Evolutionary conservation across 2,797 vertebrate genomes (phyloP), one percentile per base, ranked within the genome.

Genomic region (Caiman crocodilus): DNA sequence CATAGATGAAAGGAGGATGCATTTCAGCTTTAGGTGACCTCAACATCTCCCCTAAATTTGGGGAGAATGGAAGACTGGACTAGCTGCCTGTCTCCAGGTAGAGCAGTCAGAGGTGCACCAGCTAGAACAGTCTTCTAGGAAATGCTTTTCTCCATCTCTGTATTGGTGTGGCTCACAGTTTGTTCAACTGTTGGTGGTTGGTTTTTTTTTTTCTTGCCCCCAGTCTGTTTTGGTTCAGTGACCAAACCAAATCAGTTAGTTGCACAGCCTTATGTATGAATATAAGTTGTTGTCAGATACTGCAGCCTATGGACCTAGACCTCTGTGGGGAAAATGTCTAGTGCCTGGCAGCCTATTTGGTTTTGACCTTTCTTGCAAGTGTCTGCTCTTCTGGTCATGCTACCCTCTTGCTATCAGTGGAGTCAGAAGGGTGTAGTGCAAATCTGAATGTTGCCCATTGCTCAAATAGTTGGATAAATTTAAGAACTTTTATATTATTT

Each of bases 1-100:
- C 32, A 16, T 5, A 11, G 64, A 16, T 11, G 64, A 67, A 67
- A 67, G 9, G 64, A 10, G 63, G 63, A 65, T 28, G n/a, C 28
- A n/a, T 28, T 16, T 42, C 42, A 77, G 61, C 90, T 95, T 65
- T 90, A 77, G 65, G 80, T 89, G 85, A 93, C 76, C 63, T 92
- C 58, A 87, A 5, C 14, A 9, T 60, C 28, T 92, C 55, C 55
- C 61, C 76, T 0, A 0, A 23, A 75, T 64, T 79, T 58, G 61
- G 65, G 57, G 7, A 3, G 12, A 1, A 1, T 35, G 32, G 69
- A 74, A 88, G 90, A 58, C 73, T 67, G 50, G 57, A 35, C n/a
- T 20, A 67, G 79, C 28, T 65, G 42, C 63, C 50, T 91, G 26
- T 79, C 61, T 83, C 28, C 0, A 0, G 4, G 82, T 59, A 85